These are phyloP conservation scores for Metridium senile DNA, from an alignment of 92 coral and sea anemone species.

Conservation along the genomic window DNA sequence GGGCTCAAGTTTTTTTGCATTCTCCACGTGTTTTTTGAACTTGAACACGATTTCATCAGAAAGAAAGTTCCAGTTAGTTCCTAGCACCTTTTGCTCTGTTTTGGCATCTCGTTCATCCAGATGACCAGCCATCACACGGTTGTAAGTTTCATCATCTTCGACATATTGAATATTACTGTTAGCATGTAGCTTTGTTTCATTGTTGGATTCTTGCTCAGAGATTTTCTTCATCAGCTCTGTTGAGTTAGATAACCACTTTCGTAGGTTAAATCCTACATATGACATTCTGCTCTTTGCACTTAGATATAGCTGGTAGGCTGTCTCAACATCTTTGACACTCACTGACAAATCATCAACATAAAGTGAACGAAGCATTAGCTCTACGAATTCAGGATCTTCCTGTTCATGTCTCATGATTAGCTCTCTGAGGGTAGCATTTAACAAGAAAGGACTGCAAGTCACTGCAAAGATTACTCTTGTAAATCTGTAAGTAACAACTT, in stretches of 20 bases:
- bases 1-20: constrained; percentile 5
- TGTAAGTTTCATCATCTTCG: constrained; percentile 17
- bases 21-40: constrained; percentile 5
- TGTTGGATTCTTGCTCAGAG: background rate
- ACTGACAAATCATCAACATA: constrained; percentile 61
- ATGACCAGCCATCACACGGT: background rate
- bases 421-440: constrained; percentile 28
- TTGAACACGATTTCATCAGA: constrained; percentile 7
- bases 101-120: constrained; percentile 17
- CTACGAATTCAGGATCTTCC: constrained; percentile 64
- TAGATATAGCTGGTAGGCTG: background rate
- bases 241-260: constrained; percentile 15
- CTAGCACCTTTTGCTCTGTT: constrained; percentile 17
- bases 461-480: constrained; percentile 60
- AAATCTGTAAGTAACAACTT: constrained; percentile 30
- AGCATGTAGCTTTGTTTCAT: background rate
- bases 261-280: constrained; percentile 20
- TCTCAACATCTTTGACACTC: background rate
- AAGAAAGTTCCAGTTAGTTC: constrained; percentile 1
- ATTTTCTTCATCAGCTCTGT: background rate
- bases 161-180: background rate
- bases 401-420: constrained; percentile 26
- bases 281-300: constrained; percentile 7
- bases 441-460: constrained; percentile 30
- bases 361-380: constrained; percentile 39